phyloP scores from a whole-genome alignment of 2,888 invertebrate species.

The Parthenolecanium corni region DNA sequence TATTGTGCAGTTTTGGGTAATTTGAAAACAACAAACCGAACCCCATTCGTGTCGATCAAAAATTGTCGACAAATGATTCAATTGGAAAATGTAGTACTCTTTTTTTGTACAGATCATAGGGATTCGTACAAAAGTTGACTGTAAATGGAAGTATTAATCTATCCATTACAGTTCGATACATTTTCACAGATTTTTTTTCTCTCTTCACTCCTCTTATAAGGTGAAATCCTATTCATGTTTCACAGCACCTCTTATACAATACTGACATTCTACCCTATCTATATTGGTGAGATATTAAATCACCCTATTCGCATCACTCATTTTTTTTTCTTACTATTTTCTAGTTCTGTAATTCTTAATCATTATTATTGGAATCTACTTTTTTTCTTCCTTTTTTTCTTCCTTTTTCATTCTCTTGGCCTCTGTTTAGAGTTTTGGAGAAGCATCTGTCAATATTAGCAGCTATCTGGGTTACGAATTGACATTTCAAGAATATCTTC shows the following conservation, averaged over 20 bases:
- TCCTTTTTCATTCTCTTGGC: not conserved
- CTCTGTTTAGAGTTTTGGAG: conserved; percentile 1
- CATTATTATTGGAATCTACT: not conserved
- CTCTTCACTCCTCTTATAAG: not conserved
- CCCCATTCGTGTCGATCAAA: too few species aligned
- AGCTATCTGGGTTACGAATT: conserved; percentile 19
- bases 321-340: not conserved
- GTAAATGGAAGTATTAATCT: conserved; percentile 12
- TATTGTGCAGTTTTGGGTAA: too few species aligned
- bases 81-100: too few species aligned
- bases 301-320: not conserved
- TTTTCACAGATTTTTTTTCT: not conserved
- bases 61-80: too few species aligned
- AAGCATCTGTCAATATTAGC: conserved; percentile 17
- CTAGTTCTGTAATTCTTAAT: not conserved
- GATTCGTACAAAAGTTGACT: not conserved
- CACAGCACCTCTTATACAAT: not conserved
- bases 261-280: not conserved
- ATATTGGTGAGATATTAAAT: not conserved
- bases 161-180: conserved; percentile 1
- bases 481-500: conserved; percentile 3
- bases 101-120: too few species aligned
- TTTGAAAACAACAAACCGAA: too few species aligned
- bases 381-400: not conserved
- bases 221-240: conserved; percentile 4